These are phyloP conservation scores for Heliocidaris erythrogramma DNA, from an alignment of 35 echinoderm and acorn worm species.

Conservation along the genomic window DNA sequence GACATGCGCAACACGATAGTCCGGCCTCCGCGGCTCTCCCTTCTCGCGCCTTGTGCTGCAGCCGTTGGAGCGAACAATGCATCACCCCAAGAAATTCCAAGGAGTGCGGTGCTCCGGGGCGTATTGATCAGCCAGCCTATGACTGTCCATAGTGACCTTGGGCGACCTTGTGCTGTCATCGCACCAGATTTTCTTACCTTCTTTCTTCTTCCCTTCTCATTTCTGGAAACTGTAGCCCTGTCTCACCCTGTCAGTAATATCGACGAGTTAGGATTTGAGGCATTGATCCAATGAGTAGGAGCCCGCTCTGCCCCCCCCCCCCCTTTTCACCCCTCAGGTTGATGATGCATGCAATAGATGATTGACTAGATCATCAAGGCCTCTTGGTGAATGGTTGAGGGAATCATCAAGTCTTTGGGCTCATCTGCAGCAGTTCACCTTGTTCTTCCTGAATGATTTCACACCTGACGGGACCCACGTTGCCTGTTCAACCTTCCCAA, in stretches of 20 bases:
- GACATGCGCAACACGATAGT: neutral
- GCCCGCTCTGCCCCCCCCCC: neutral
- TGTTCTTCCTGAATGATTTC: neutral
- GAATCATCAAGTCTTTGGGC: neutral
- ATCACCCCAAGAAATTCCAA: slow-evolving; percentile 3
- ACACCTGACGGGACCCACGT: neutral
- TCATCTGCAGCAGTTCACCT: neutral
- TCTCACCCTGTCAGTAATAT: slow-evolving; percentile 2
- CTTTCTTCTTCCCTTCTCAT: neutral
- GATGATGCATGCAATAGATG: slow-evolving; percentile 16
- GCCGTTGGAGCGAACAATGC: slow-evolving; percentile 6
- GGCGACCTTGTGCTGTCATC: slow-evolving; percentile 14
- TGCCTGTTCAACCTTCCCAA: neutral
- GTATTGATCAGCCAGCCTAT: slow-evolving; percentile 9
- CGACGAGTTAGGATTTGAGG: neutral
- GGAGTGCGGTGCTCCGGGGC: slow-evolving; percentile 2
- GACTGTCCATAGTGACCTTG: neutral
- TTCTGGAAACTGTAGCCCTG: neutral
- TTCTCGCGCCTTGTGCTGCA: neutral
- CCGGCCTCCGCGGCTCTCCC: neutral
- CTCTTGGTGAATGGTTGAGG: neutral
- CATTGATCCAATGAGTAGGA: neutral
- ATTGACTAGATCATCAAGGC: slow-evolving; percentile 1
- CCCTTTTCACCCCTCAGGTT: neutral
- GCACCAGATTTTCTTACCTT: neutral